Evolutionary conservation across 2,113 vertebrate genomes (phyloP).

Genomic region (Danionella cerebrum): DNA sequence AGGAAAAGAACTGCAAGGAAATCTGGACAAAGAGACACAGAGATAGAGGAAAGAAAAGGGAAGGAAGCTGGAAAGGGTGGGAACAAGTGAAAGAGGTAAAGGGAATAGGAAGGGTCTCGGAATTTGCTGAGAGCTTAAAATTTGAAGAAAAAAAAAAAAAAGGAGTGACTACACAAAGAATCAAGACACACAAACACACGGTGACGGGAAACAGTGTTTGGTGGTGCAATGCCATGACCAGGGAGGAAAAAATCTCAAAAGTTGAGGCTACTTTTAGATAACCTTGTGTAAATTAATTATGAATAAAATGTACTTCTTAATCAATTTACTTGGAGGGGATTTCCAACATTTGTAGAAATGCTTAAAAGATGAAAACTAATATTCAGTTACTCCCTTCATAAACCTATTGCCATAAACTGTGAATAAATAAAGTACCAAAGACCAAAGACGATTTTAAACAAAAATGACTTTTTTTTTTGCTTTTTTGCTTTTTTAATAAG

Average conservation of each 20-base stretch:
- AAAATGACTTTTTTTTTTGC: too few relatives aligned
- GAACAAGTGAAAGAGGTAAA: background rate
- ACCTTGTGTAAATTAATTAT: too few relatives aligned
- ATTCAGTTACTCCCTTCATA: too few relatives aligned
- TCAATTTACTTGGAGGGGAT: too few relatives aligned
- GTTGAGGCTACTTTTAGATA: background rate
- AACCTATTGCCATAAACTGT: too few relatives aligned
- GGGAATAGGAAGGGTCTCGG: conserved; percentile 2
- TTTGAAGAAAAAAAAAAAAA: conserved; percentile 28
- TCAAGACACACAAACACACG: conserved; percentile 46
- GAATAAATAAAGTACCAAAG: too few relatives aligned
- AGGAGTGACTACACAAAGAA: conserved; percentile 38
- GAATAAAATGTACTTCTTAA: too few relatives aligned
- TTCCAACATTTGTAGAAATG: too few relatives aligned
- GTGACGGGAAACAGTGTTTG: too few relatives aligned
- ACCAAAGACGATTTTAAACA: too few relatives aligned
- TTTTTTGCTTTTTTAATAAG: too few relatives aligned
- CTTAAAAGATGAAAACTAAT: too few relatives aligned
- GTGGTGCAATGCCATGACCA: conserved; percentile 46
- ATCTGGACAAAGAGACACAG: conserved; percentile 67
- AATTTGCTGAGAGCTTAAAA: conserved; percentile 3
- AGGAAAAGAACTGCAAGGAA: conserved; percentile 84
- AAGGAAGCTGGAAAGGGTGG: conserved; percentile 18
- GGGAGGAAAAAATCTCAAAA: background rate
- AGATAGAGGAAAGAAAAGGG: conserved; percentile 52